Base-by-base conservation (phyloP, 2,797 vertebrate genomes). In the Octomys mimax region DNA sequence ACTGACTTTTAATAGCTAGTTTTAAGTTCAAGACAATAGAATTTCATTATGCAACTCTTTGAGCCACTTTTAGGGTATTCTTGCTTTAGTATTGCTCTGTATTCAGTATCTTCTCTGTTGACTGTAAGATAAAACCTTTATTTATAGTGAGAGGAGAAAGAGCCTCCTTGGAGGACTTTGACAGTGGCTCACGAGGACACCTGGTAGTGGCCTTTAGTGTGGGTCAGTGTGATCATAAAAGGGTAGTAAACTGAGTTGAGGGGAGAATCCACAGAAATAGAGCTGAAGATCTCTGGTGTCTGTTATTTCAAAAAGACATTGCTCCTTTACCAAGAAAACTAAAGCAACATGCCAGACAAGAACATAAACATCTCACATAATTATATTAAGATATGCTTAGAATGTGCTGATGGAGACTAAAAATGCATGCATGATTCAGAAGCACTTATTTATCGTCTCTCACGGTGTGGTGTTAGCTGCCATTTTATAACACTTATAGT, bases 161-260 rank as follows among this genome's bases (percentile, higher is more conserved):
- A 92, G 97, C 90, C 96, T 98, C 71, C 96, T 98, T 7, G 0
- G 28, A 97, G 96, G 96, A 96, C 93, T 97, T 96, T 77, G 95
- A 95, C 95, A 59, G 46, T 92, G 95, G 83, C 91, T 5, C 75
- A 75, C 89, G 95, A 84, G 62, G 97, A 92, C 97, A 88, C 0
- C 42, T 86, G 97, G 96, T 97, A 83, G 96, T 98, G 92, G 95
- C 80, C 46, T 96, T 98, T 98, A 98, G 98, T 99, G 88, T 87
- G 73, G 75, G 83, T 96, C 97, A 97, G 49, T 90, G 57, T 81
- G 62, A 73, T 87, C 96, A 92, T 89, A 78, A 95, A 73, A 66
- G 98, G 89, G 73, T 92, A 95, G 98, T 97, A 97, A 98, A 95
- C 78, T 62, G 96, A 98, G 96, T 98, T 88, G 89, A 83, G 92